Base-by-base conservation (phyloP, 2,888 invertebrate genomes). In the Pediacus dermestoides region DNA sequence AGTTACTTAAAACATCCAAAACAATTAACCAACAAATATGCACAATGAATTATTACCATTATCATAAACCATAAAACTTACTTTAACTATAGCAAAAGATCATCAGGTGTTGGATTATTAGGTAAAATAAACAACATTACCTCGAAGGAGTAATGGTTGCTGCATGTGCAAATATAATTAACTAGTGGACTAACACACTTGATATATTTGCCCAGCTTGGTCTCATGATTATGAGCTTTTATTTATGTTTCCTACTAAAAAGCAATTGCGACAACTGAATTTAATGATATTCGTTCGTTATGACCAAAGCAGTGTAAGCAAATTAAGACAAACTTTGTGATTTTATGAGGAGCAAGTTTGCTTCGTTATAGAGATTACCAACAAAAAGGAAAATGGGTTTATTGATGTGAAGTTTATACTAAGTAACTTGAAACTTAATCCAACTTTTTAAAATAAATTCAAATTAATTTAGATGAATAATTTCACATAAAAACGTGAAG, bases 131-230 rank as follows among this genome's bases (percentile, higher is more conserved):
- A 45, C 34, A 37, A 46, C 34, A 41, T 39, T 42, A 38, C 37
- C 39, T 41, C 34, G 33, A 37, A n/a, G 38, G 36, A 42, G 30
- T 30, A 41, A 41, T 37, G 37, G 44, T 35, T 15, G 39, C 37
- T 43, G 46, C 35, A 34, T 45, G 41, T 38, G 44, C 33, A 36
- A 36, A 44, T 41, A 42, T 37, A 40, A 46, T n/a, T n/a, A n/a
- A n/a, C n/a, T n/a, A n/a, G n/a, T n/a, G n/a, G n/a, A 37, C 34
- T 37, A 39, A 15, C 13, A 21, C 22, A 12, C 21, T 22, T 11
- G 16, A 14, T 26, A 12, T n/a, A 33, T 22, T 10, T 13, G 25
- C n/a, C n/a, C n/a, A n/a, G n/a, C n/a, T n/a, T n/a, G n/a, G n/a
- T n/a, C n/a, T n/a, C n/a, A n/a, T n/a, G n/a, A n/a, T n/a, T n/a